Evolutionary conservation across 2,113 vertebrate genomes (phyloP).

Genomic region (Platysteira castanea): DNA sequence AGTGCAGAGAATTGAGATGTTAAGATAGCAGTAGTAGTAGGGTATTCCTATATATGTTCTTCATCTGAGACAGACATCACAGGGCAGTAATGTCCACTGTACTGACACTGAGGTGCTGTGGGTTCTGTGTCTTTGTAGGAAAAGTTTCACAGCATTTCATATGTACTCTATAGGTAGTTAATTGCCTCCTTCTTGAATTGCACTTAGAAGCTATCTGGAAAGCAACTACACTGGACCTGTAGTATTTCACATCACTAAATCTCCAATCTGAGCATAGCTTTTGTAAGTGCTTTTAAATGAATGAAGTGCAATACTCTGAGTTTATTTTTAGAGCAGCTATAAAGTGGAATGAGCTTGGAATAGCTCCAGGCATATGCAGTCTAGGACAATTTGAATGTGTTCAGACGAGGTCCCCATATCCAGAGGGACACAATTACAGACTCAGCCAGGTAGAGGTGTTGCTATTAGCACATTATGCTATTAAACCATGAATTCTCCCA

Average conservation of each 20-base stretch:
- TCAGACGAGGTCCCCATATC: not conserved
- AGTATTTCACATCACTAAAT: not conserved
- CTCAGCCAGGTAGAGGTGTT: not conserved
- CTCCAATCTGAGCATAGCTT: not conserved
- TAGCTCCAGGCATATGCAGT: not conserved
- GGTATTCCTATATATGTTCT: not conserved
- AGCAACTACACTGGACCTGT: not conserved
- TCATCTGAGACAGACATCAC: not conserved
- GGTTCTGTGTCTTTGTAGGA: not conserved
- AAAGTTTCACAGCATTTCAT: not conserved
- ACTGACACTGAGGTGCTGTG: not conserved
- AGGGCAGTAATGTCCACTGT: not conserved
- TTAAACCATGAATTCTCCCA: not conserved
- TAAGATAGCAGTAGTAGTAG: not conserved
- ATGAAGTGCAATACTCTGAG: not conserved
- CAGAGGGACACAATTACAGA: constrained; percentile 46
- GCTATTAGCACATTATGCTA: not conserved
- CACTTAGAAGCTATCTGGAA: not conserved
- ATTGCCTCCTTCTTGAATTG: not conserved
- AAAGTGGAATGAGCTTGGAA: constrained; percentile 29
- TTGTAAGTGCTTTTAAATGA: not conserved
- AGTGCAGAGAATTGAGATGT: not conserved
- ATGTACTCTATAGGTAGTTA: not conserved
- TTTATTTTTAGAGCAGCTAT: constrained; percentile 32
- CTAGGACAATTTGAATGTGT: not conserved